phyloP scores from a whole-genome alignment of 2,113 vertebrate species.

The Strigops habroptila region DNA sequence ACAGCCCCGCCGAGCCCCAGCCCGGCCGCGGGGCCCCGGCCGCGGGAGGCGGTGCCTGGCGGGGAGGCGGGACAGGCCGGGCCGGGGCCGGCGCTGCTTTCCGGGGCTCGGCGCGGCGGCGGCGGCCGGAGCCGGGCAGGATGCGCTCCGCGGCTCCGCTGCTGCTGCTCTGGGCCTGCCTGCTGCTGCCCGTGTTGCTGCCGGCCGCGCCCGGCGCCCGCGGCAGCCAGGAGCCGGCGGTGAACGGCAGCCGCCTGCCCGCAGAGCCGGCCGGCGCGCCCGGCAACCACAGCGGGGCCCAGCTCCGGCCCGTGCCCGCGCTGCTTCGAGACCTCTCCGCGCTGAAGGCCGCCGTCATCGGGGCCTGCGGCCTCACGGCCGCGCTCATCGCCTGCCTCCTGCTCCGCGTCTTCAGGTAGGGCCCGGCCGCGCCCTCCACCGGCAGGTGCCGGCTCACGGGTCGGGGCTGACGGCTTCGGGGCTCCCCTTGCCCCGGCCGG shows the following conservation, averaged over 20 bases:
- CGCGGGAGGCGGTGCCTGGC: background rate
- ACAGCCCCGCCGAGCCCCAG: too few relatives aligned
- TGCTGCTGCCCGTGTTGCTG: background rate
- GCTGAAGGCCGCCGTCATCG: slow-evolving; percentile 85
- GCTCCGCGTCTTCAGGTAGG: slow-evolving; percentile 87
- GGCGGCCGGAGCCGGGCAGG: background rate
- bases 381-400: slow-evolving; percentile 85
- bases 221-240: slow-evolving; percentile 59
- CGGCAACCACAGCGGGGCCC: slow-evolving; percentile 57
- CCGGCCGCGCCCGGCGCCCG: slow-evolving; percentile 4
- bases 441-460: background rate
- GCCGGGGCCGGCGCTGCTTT: background rate
- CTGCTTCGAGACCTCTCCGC: slow-evolving; percentile 83
- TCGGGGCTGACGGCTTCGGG: background rate
- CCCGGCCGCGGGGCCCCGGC: background rate
- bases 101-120: background rate
- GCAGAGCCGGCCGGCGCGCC: background rate
- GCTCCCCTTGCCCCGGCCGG: background rate
- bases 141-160: background rate
- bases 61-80: background rate
- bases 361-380: slow-evolving; percentile 81
- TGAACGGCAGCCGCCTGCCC: background rate
- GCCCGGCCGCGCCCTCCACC: background rate
- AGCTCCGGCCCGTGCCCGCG: slow-evolving; percentile 71
- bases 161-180: background rate